Conservation (phyloP, 2,888 invertebrate species). For the Plemyria rubiginata region DNA sequence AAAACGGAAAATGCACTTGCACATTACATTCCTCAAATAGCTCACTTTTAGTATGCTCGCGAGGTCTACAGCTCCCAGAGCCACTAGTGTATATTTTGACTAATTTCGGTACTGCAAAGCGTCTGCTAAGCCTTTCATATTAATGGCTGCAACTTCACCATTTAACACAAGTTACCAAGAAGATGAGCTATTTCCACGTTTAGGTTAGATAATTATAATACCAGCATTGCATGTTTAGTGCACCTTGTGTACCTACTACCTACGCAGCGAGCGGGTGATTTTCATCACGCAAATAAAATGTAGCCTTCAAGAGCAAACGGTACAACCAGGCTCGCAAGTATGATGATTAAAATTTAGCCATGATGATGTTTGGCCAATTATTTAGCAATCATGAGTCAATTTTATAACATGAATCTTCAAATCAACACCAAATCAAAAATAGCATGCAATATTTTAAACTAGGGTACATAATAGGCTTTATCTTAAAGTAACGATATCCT, state of each 20-base stretch:
- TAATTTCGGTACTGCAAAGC: no score
- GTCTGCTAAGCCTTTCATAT: no score
- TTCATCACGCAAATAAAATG: constrained; percentile 27
- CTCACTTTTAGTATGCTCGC: no score
- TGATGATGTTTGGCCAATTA: constrained; percentile 20
- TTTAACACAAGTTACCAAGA: no score
- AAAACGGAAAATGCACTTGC: no score
- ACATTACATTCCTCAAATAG: no score
- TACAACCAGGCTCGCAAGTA: constrained; percentile 5
- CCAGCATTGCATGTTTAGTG: constrained; percentile 17
- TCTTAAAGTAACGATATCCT: no score
- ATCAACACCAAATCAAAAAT: constrained; percentile 16
- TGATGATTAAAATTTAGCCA: constrained; percentile 10
- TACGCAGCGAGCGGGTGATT: constrained; percentile 15
- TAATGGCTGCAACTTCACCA: background rate
- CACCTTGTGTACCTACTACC: constrained; percentile 4
- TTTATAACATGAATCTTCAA: constrained; percentile 13
- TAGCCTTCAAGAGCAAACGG: constrained; percentile 21
- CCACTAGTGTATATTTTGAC: no score
- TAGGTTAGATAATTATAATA: constrained; percentile 12
- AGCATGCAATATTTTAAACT: constrained; percentile 11
- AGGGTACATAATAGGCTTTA: no score
- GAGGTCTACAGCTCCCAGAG: no score
- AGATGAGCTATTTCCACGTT: constrained; percentile 14
- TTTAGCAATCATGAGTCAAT: constrained; percentile 22